Conservation (phyloP, 2,113 vertebrate genomes). For the Reinhardtius hippoglossoides region DNA sequence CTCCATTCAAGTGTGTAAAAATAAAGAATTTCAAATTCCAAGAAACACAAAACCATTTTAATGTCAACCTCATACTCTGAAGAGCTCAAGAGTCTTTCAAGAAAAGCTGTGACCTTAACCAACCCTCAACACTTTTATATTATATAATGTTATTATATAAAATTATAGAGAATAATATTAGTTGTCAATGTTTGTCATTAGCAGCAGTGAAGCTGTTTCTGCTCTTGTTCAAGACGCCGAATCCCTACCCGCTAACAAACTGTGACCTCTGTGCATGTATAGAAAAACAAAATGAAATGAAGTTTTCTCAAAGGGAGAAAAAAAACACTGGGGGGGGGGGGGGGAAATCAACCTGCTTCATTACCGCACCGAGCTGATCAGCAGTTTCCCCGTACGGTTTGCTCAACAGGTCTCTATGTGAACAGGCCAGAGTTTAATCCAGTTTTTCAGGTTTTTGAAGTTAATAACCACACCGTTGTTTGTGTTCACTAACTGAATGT, state of each 20-base stretch:
- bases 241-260: neutral
- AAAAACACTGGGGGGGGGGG: too few species aligned
- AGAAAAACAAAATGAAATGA: neutral
- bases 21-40: too few species aligned
- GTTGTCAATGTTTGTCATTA: neutral
- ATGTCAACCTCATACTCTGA: too few species aligned
- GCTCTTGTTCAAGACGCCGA: neutral
- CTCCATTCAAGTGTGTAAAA: too few species aligned
- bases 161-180: neutral
- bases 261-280: neutral
- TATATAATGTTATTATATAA: neutral
- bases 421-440: constrained; percentile 29
- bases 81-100: too few species aligned
- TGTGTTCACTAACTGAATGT: constrained; percentile 66
- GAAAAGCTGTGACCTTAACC: neutral
- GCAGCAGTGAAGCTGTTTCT: neutral
- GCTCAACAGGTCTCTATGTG: constrained; percentile 28
- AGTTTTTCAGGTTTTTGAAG: constrained; percentile 73
- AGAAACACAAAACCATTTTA: too few species aligned
- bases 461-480: constrained; percentile 55
- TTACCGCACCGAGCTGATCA: constrained; percentile 25
- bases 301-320: constrained; percentile 7
- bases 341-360: neutral
- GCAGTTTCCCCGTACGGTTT: constrained; percentile 29
- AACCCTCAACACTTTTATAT: neutral